Base-by-base conservation (phyloP, 2,113 vertebrate species). In the Psilopsiagon aurifrons region DNA sequence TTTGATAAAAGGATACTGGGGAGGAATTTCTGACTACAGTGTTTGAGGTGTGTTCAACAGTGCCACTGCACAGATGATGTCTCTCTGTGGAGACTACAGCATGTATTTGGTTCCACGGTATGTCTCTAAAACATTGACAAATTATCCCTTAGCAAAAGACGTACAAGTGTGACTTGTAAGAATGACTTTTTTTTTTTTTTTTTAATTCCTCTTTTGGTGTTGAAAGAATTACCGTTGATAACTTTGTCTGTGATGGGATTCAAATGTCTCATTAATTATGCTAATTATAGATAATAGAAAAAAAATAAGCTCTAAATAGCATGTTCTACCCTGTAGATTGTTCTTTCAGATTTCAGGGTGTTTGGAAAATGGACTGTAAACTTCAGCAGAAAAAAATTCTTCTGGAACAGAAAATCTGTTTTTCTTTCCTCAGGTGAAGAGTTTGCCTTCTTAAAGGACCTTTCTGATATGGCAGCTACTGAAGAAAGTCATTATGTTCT, bases 391-490 rank as follows among this genome's bases (percentile, higher is more conserved):
- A 71, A 75, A 66, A 28, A 28, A 9, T 82, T 76, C 29, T 81
- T 67, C 59, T 54, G 37, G 52, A 18, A 10, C 39, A n/a, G 37
- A 69, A 49, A 62, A 52, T 80, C 22, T 78, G n/a, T 37, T 62
- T 95, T 69, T 73, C 47, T 52, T 82, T 86, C 67, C 83, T 37
- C 94, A 99, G 99, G 98, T 73, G 98, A 98, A 76, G 99, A 99
- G 96, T 99, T 99, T 94, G 97, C 98, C 24, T 94, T 99, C 84
- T 95, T 99, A 91, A 99, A 98, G 91, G 99, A 99, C 80, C 98
- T 99, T 92, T 99, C 98, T 33, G 97, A 98, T 33, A 98, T 98
- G 90, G 88, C 98, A 75, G 88, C 96, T 6, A 92, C 97, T 31
- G 98, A 99, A 9, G 98, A 99, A 17, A 96, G 97, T 71, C 98